These are phyloP conservation scores for Ochotona princeps DNA, from an alignment of 2,113 vertebrate genomes.

Conservation along the genomic window DNA sequence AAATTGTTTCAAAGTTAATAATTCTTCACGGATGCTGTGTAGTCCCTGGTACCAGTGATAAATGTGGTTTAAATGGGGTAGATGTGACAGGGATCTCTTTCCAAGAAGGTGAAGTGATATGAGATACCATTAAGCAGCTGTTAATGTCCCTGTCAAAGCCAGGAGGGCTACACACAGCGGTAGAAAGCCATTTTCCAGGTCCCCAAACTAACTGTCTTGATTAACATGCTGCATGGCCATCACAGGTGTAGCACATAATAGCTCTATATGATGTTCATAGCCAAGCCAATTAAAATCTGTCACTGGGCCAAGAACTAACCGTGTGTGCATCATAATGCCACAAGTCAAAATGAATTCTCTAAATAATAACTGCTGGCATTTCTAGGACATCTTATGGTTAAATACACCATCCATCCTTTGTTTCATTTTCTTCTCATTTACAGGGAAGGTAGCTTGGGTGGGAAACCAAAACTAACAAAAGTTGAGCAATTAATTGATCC, in stretches of 20 bases:
- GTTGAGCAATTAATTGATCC: background rate
- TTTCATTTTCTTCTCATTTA: background rate
- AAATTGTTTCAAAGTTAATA: conserved; percentile 60
- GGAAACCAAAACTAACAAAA: background rate
- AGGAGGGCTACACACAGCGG: conserved; percentile 53
- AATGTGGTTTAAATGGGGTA: background rate
- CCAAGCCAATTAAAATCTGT: conserved; percentile 80
- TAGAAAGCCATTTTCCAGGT: conserved; percentile 51
- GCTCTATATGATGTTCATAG: conserved; percentile 73
- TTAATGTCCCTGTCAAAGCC: conserved; percentile 68
- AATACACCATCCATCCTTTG: background rate
- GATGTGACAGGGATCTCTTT: conserved; percentile 55
- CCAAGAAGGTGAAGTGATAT: conserved; percentile 50
- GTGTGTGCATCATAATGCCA: conserved; percentile 29
- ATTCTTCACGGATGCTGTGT: conserved; percentile 52
- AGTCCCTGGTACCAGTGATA: background rate
- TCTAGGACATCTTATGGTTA: background rate
- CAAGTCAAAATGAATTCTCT: conserved; percentile 54
- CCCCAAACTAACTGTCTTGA: conserved; percentile 75
- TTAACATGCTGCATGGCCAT: conserved; percentile 68
- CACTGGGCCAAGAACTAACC: conserved; percentile 78
- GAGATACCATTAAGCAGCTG: conserved; percentile 66
- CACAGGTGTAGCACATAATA: conserved; percentile 80
- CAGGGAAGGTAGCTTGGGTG: background rate
- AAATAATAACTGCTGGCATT: conserved; percentile 23